Evolutionary conservation across 2,888 invertebrate genomes (phyloP), one percentile per base, ranked within the genome.

Genomic region (Cryptophagus acutangulus): DNA sequence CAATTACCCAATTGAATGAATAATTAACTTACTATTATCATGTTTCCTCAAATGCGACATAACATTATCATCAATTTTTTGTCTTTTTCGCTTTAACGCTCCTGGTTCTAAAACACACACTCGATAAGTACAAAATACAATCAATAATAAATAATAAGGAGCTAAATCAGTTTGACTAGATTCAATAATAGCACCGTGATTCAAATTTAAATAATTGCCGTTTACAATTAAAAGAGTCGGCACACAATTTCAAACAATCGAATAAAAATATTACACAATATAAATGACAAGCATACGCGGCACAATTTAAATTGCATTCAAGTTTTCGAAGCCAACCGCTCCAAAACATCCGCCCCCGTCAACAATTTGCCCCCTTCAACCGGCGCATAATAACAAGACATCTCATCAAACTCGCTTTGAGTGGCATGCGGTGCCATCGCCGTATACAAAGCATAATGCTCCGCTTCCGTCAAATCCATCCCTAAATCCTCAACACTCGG

Each of bases 371-470:
- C 82, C 36, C 80, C 86, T 65, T 90, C 89, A 3, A 90, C 81
- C 6, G 87, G 84, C 20, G 88, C 84, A 62, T 90, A 90, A 63
- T 88, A 89, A 65, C 85, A 87, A 30, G 88, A 88, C 60, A 82
- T 82, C 57, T 91, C 91, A 52, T 91, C 91, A 61, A 90, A 90
- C 65, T 91, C 90, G 6, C 89, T 90, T 16, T 76, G 82, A 0
- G 89, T 89, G 13, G 90, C 90, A 62, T 82, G 84, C 1, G 90
- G 90, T 8, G 90, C 88, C 62, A 89, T 79, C 38, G 85, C 82
- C 57, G 88, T 90, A 55, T 91, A 91, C 43, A 91, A 67, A 18
- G 90, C 90, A 65, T 87, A 90, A 62, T 90, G 87, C 59, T 91
- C 91, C 1, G 88, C 90, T 53, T 90, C 89, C 0, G 89, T 89